Evolutionary conservation across 2,797 vertebrate genomes (phyloP), one percentile per base, ranked within the genome.

Genomic region (Sylvilagus floridanus): DNA sequence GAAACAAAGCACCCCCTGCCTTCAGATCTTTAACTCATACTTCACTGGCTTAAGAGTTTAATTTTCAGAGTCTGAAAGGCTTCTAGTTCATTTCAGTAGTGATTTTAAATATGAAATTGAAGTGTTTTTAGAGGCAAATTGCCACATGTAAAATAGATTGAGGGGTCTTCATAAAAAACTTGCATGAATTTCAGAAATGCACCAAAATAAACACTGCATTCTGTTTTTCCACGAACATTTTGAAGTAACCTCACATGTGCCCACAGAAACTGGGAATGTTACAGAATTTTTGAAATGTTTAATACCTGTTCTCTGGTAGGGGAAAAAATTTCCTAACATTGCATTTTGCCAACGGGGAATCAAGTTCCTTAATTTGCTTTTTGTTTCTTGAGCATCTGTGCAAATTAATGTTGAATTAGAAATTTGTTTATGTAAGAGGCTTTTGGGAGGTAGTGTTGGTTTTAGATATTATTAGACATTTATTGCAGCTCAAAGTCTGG

Each of bases 11-110:
- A 76, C 68, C 42, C 87, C 87, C 88, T 96, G 93, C 78, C 65
- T 93, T 88, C 60, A 94, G 69, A 84, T 87, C 93, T 97, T 96
- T 94, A 97, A 95, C 84, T 92, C 57, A 4, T 69, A 90, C 92
- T 86, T 97, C 93, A 96, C 86, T 97, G 95, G 86, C 88, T 95
- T 97, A 97, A 97, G 97, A 95, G 90, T 95, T 97, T 96, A 95
- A 96, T 88, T 97, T 83, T 97, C 37, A 52, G 93, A 95, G 96
- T 94, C 88, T 69, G 90, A 52, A 93, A 26, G 68, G 83, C 81
- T 96, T 52, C 87, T 77, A 17, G 69, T 97, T 93, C 8, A 47
- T 96, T 96, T 62, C 88, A 95, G 37, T 90, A 88, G 95, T 97
- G 94, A 85, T 73, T 76, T 77, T 81, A 84, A 76, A 83, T 7